Evolutionary conservation across 2,113 vertebrate species (phyloP), one percentile per base, ranked within the genome.

Genomic region (Corvus cornix): DNA sequence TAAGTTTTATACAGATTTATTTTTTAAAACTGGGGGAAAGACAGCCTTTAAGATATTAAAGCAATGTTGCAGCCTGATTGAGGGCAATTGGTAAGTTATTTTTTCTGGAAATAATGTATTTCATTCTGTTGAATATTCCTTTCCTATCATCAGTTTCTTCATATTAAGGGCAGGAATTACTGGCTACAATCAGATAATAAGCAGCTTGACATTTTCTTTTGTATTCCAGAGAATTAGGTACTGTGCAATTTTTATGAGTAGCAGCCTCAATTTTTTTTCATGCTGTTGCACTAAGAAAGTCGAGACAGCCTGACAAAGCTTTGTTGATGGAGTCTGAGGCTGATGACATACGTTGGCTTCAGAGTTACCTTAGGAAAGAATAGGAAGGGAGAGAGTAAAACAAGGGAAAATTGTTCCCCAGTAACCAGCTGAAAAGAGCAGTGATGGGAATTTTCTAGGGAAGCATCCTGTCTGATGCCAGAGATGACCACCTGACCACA

Each of bases 401-500:
- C 13, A 55, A 60, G 9, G 35, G 20, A 23, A 68, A 68, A 30
- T n/a, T 72, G 20, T 18, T 88, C 23, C 22, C 22, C 3, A 7
- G 28, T 21, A 67, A 13, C 23, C 20, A 60, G 5, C 6, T 4
- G 2, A 58, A 30, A 83, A 39, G 21, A 48, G 16, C 6, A 35
- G 17, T 27, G 33, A 35, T 63, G 44, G n/a, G 21, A 26, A 53
- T 74, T 75, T 9, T 11, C 18, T 22, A 18, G 30, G 11, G 7
- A 58, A n/a, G 9, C 8, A 15, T 24, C 55, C 8, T 49, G 9
- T 31, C 43, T 5, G 4, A 13, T 62, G 31, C 1, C 6, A 37
- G 21, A 60, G 14, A 13, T 66, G 43, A 31, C 11, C 6, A 18
- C 7, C 13, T 0, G 1, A 43, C 8, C 31, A 33, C 41, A 23